These are phyloP conservation scores for Sinohyriopsis cumingii DNA, from an alignment of 2,888 invertebrate species.

Conservation along the genomic window DNA sequence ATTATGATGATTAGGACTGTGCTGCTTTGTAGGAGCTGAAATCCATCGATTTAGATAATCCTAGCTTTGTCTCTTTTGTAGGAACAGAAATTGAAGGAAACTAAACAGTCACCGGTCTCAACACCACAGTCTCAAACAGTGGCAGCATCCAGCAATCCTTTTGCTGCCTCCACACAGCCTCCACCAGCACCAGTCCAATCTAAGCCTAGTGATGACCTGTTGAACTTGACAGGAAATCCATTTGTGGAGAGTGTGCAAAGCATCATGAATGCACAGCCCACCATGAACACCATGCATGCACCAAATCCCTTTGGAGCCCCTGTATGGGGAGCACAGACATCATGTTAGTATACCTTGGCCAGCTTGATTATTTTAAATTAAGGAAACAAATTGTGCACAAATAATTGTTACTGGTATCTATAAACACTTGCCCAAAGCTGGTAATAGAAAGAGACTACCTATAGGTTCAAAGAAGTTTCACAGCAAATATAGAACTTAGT, in stretches of 20 bases:
- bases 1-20: no score
- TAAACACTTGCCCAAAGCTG: no score
- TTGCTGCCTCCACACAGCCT: constrained; percentile 35
- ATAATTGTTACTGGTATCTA: no score
- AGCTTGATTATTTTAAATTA: no score
- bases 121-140: constrained; percentile 20
- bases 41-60: no score
- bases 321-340: constrained; percentile 30
- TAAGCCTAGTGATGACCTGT: constrained; percentile 90
- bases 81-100: constrained; percentile 57
- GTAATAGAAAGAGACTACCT: no score
- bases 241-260: constrained; percentile 78
- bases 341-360: background rate
- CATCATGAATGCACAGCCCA: constrained; percentile 40
- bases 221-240: constrained; percentile 88
- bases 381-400: no score
- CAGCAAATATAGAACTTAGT: no score
- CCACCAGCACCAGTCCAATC: constrained; percentile 27
- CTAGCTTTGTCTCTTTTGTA: constrained; percentile 17
- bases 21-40: no score
- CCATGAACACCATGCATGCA: constrained; percentile 13
- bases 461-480: no score
- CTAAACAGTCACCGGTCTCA: constrained; percentile 39
- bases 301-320: constrained; percentile 48
- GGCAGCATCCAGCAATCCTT: constrained; percentile 45